These are phyloP conservation scores for human DNA, from an alignment of 2,113 vertebrate genomes.

Conservation along the genomic window DNA sequence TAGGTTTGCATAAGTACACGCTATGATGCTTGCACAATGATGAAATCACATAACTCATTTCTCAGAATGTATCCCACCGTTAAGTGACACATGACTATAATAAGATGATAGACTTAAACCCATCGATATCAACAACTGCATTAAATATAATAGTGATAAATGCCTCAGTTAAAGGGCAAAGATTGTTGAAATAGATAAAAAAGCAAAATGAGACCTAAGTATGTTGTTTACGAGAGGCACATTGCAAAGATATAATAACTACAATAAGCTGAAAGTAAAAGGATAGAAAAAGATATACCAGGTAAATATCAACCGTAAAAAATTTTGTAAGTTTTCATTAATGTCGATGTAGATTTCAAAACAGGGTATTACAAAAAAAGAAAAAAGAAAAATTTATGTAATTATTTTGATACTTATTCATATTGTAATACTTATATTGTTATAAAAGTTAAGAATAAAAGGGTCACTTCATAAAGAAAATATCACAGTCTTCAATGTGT, in stretches of 20 bases:
- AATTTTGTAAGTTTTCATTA: not conserved
- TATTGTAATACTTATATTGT: not conserved
- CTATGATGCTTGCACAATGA: not conserved
- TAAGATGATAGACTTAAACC: not conserved
- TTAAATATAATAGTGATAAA: not conserved
- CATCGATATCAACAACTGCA: too few species aligned
- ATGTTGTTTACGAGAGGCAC: not conserved
- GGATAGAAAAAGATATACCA: not conserved
- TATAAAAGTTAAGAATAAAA: not conserved
- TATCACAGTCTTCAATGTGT: not conserved
- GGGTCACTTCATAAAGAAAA: not conserved
- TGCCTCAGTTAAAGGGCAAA: not conserved
- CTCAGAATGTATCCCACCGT: not conserved
- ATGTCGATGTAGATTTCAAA: not conserved
- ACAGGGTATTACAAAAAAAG: not conserved
- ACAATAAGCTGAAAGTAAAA: not conserved
- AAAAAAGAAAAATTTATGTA: not conserved
- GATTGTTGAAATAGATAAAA: not conserved
- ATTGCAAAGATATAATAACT: not conserved
- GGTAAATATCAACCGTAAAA: not conserved
- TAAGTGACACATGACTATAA: not conserved
- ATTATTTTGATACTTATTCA: slow-evolving; percentile 14
- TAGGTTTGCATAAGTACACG: not conserved
- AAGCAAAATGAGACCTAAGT: not conserved
- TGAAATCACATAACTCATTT: not conserved